These are phyloP conservation scores for Menidia beryllina DNA, from an alignment of 2,113 vertebrate species.

Conservation along the genomic window DNA sequence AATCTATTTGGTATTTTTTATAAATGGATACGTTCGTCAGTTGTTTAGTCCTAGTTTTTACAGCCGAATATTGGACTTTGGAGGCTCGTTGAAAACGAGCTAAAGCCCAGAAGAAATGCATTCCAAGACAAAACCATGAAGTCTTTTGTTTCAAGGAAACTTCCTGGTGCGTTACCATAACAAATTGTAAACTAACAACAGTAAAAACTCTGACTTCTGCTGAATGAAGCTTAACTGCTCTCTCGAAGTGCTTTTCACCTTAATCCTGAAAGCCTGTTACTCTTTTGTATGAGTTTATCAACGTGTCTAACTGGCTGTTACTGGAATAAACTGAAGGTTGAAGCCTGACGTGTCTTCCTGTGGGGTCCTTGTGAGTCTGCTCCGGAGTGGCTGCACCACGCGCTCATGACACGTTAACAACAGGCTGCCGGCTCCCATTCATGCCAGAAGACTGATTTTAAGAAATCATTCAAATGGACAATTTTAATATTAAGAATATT, in stretches of 20 bases:
- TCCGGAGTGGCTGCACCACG: no score
- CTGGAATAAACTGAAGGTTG: slow-evolving; percentile 85
- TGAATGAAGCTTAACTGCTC: slow-evolving; percentile 21
- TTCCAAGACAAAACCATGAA: slow-evolving; percentile 25
- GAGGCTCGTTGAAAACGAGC: no score
- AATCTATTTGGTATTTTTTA: slow-evolving; percentile 65
- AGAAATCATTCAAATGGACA: background rate
- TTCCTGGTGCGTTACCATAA: background rate
- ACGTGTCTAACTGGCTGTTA: slow-evolving; percentile 76
- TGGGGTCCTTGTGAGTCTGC: slow-evolving; percentile 2
- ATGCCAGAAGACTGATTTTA: no score
- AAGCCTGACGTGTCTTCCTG: slow-evolving; percentile 12
- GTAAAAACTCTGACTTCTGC: slow-evolving; percentile 3
- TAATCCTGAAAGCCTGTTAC: slow-evolving; percentile 27
- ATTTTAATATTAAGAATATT: slow-evolving; percentile 34
- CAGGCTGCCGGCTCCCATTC: no score
- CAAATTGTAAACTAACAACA: background rate
- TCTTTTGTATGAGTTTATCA: slow-evolving; percentile 71
- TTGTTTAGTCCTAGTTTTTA: slow-evolving; percentile 8
- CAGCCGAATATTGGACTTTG: no score
- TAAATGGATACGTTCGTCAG: slow-evolving; percentile 13
- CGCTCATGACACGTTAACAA: no score
- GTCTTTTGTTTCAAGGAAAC: background rate
- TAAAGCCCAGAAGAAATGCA: background rate
- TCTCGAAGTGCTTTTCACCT: slow-evolving; percentile 58